phyloP scores from a whole-genome alignment of 35 echinoderm and acorn worm genomes.

The Heliocidaris tuberculata region DNA sequence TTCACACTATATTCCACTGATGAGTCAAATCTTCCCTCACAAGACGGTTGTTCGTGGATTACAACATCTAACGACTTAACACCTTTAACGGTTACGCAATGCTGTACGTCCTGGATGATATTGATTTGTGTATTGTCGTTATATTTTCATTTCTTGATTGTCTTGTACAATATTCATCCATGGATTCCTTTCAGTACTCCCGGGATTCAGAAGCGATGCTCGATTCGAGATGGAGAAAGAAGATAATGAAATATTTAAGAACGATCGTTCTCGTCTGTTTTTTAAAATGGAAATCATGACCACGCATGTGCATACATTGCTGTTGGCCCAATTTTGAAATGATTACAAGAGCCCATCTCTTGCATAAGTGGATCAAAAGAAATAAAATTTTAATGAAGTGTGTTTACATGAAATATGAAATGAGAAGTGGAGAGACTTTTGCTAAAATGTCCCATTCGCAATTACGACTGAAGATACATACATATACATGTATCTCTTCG shows the following conservation, averaged over 20 bases:
- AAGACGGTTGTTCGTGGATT: not conserved
- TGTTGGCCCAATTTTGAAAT: not conserved
- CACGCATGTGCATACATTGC: not conserved
- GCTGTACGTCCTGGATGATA: not conserved
- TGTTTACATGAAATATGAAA: too few species aligned
- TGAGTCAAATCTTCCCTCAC: not conserved
- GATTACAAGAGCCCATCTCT: not conserved
- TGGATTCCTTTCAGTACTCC: not conserved
- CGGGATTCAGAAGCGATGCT: not conserved
- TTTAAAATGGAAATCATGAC: not conserved
- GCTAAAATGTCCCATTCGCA: too few species aligned
- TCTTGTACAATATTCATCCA: not conserved
- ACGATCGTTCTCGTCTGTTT: not conserved
- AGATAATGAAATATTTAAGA: constrained; percentile 6
- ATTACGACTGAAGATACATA: too few species aligned
- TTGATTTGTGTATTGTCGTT: not conserved
- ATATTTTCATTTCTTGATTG: not conserved
- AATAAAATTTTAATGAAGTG: too few species aligned
- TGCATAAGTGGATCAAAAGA: not conserved
- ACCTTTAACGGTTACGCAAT: not conserved
- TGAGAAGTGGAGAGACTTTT: too few species aligned
- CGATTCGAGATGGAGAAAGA: not conserved
- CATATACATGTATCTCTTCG: too few species aligned
- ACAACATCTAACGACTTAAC: not conserved
- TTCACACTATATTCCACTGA: not conserved